These are phyloP conservation scores for Lasiommata megera DNA, from an alignment of 2,888 invertebrate genomes.

Conservation along the genomic window DNA sequence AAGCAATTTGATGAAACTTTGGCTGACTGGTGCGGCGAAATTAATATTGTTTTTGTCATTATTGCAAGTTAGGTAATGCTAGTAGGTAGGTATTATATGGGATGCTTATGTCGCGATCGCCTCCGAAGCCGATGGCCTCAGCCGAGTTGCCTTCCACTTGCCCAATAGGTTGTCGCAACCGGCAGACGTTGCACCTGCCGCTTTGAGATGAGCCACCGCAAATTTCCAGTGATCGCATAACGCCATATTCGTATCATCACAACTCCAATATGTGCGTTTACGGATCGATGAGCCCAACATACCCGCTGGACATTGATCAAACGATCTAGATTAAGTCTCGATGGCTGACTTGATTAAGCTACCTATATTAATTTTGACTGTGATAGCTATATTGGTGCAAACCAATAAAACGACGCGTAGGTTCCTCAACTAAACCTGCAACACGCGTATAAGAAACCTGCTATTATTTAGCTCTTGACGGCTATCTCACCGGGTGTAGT, in stretches of 20 bases:
- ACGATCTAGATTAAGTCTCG: not conserved
- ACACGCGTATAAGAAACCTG: not conserved
- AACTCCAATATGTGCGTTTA: conserved; percentile 31
- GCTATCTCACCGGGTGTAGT: too few species aligned
- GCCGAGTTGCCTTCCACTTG: conserved; percentile 59
- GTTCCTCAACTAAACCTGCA: not conserved
- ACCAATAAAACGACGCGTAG: too few species aligned
- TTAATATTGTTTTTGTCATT: conserved; percentile 68
- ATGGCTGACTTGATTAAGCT: too few species aligned
- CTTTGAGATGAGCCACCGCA: conserved; percentile 62
- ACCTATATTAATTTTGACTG: too few species aligned
- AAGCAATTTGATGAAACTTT: conserved; percentile 39
- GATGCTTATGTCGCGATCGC: conserved; percentile 68
- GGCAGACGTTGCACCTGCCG: conserved; percentile 73
- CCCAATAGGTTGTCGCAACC: conserved; percentile 76
- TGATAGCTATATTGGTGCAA: too few species aligned
- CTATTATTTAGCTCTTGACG: too few species aligned
- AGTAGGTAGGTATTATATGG: conserved; percentile 55
- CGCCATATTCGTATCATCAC: conserved; percentile 49
- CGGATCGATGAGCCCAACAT: not conserved
- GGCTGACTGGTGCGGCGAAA: conserved; percentile 52
- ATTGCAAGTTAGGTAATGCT: conserved; percentile 63
- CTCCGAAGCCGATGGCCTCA: conserved; percentile 69
- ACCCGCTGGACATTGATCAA: not conserved
- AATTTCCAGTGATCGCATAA: conserved; percentile 54